Evolutionary conservation across 2,888 invertebrate species (phyloP).

Genomic region (Leucophora obtusa): DNA sequence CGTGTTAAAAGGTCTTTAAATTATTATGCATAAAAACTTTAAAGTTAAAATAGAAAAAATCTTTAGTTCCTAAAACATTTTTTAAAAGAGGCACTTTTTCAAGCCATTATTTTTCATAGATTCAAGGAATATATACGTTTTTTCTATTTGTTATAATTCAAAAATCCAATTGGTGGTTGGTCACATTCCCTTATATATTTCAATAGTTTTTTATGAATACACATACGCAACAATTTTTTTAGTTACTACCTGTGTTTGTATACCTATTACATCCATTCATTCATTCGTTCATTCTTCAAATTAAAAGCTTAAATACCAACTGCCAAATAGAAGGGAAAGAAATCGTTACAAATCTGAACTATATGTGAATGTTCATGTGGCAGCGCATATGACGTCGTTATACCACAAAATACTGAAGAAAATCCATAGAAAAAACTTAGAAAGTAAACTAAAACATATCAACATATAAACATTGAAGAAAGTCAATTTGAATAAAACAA

Average conservation of each 20-base stretch:
- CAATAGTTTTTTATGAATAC: background rate
- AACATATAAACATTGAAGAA: background rate
- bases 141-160: too few species aligned
- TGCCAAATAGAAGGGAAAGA: background rate
- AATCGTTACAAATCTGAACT: background rate
- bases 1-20: too few species aligned
- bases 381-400: constrained; percentile 12
- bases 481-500: constrained; percentile 25
- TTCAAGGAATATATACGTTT: too few species aligned
- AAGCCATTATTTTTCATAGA: too few species aligned
- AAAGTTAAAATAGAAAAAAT: too few species aligned
- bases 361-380: background rate
- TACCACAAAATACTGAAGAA: background rate
- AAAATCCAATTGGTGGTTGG: background rate
- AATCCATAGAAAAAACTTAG: constrained; percentile 6
- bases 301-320: background rate
- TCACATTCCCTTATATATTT: background rate
- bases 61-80: too few species aligned
- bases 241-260: background rate
- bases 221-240: background rate
- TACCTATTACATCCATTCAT: background rate
- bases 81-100: too few species aligned
- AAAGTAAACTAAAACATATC: constrained; percentile 13
- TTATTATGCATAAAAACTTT: too few species aligned
- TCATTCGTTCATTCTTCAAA: background rate